Conservation (phyloP, 2,888 invertebrate genomes). For the Cerastoderma edule region DNA sequence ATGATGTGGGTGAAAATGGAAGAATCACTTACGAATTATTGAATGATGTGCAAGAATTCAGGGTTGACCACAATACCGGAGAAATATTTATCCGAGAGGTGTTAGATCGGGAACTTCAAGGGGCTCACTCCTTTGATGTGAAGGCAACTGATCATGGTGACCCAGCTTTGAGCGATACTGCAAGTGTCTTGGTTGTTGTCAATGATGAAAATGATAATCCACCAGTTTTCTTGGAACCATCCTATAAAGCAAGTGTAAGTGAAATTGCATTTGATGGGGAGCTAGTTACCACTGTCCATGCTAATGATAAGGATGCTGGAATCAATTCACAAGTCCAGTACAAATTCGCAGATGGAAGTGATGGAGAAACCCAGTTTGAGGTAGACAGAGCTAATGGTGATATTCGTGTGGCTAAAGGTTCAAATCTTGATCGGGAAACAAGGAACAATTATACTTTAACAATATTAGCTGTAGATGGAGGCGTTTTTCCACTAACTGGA, state of each 20-base stretch:
- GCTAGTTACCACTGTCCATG: conserved; percentile 95
- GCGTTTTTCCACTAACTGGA: conserved; percentile 87
- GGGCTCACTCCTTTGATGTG: conserved; percentile 93
- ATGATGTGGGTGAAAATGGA: conserved; percentile 97
- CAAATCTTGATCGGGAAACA: conserved; percentile 95
- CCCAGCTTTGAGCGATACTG: conserved; percentile 95
- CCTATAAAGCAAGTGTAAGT: conserved; percentile 93
- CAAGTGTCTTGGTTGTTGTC: conserved; percentile 93
- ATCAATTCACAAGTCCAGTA: conserved; percentile 94
- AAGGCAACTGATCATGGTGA: conserved; percentile 96
- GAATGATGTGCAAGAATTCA: conserved; percentile 86
- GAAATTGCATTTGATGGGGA: conserved; percentile 97
- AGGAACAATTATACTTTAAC: conserved; percentile 92
- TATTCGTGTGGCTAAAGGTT: conserved; percentile 93
- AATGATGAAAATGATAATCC: conserved; percentile 99
- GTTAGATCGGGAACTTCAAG: conserved; percentile 92
- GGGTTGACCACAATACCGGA: conserved; percentile 96
- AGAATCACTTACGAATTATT: conserved; percentile 85
- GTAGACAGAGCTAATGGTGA: conserved; percentile 97
- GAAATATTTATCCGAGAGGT: conserved; percentile 94
- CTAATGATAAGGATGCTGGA: conserved; percentile 94
- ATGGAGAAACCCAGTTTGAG: conserved; percentile 94
- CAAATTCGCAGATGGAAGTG: conserved; percentile 80
- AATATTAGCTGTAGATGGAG: conserved; percentile 95
- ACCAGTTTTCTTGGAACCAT: conserved; percentile 92